Base-by-base conservation (phyloP, 2,888 invertebrate genomes). In the Euphydryas editha region DNA sequence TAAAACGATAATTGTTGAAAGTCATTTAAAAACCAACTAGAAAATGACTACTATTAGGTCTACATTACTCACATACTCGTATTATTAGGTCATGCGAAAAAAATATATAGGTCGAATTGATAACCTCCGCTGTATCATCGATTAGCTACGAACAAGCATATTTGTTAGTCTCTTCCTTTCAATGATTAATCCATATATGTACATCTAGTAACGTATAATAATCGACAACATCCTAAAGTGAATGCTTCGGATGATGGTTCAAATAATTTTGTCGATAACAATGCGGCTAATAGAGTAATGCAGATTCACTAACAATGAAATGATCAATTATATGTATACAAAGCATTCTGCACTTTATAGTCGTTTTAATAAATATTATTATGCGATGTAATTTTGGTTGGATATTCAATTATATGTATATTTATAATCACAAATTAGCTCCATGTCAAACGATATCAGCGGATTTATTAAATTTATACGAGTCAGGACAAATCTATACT, bases 311-410 rank as follows among this genome's bases (percentile, higher is more conserved):
- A 36, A 36, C 36, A 36, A 36, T 36, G 36, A 36, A 56, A 20
- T 47, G 20, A 17, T 44, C 18, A 61, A 56, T 47, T 20, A 36
- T n/a, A n/a, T n/a, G n/a, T 21, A 2, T 47, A 39, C 21, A 39
- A 49, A 39, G 11, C 17, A 66, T 62, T 57, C 36, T 44, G 21
- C 37, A 37, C 51, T 57, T 42, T 58, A 51, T 11, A 1, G 0
- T 10, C 10, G 51, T 51, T 60, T 11, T 11, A 47, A 60, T 67
- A 67, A 49, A 57, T 46, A 47, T 63, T 36, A 60, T 64, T 60
- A 60, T 60, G 17, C 37, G 13, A 21, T 39, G 39, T 51, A 51
- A 13, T n/a, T n/a, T 2, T 4, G 44, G 17, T 44, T 13, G 17
- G 15, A 44, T n/a, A 11, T 2, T 6, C 44, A 44, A 44, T 3